A percentile compares a stretch with the other conserved stretches of the same genome.
Evolutionary conservation across 2,888 invertebrate species (phyloP).

Genomic region (Agonum fuliginosum): DNA sequence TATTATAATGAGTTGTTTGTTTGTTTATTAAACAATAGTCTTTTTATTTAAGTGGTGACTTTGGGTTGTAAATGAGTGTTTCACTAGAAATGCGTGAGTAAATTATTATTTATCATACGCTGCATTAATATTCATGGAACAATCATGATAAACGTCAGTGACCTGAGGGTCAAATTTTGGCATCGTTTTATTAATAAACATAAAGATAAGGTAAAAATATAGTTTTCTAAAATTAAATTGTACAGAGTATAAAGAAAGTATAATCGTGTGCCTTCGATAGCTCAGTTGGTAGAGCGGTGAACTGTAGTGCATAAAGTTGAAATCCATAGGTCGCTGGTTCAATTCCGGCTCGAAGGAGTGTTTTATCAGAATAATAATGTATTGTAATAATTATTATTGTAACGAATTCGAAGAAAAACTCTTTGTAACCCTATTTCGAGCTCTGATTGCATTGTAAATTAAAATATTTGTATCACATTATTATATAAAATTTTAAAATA

Average conservation of each 20-base stretch:
- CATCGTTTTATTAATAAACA: conserved; percentile 20
- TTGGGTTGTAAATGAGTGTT: not conserved
- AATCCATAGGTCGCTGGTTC: conserved; percentile 80
- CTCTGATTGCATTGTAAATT: no score
- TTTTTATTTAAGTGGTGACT: no score
- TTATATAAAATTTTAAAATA: no score
- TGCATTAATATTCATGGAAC: conserved; percentile 10
- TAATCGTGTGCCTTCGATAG: conserved; percentile 68
- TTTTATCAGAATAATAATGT: no score
- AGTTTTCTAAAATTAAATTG: not conserved
- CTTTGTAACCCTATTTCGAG: no score
- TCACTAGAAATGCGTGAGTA: no score
- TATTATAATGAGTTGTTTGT: no score
- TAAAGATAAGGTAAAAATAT: conserved; percentile 10
- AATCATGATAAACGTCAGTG: conserved; percentile 5
- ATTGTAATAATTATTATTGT: no score
- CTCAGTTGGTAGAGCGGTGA: conserved; percentile 72
- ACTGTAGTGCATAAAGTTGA: conserved; percentile 68
- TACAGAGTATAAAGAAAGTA: not conserved
- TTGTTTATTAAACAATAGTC: no score
- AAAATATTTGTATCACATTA: no score
- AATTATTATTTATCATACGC: no score
- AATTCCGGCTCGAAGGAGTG: conserved; percentile 79
- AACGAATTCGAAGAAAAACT: no score
- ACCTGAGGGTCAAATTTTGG: conserved; percentile 16